Conservation (phyloP, 2,888 invertebrate genomes). For the Diogma glabrata region DNA sequence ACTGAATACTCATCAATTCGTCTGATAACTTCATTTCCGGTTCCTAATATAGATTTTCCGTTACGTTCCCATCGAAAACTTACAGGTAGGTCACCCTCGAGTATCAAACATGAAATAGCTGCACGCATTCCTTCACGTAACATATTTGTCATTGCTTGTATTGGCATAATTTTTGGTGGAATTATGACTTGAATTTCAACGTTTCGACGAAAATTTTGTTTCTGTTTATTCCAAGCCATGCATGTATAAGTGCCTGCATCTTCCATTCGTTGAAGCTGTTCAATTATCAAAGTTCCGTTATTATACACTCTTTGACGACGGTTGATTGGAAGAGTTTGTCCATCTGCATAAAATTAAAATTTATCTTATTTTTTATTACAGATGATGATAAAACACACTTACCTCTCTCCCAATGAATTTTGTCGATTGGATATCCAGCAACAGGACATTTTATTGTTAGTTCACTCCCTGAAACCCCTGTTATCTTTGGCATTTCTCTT, state of each 20-base stretch:
- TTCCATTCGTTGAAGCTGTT: conserved; percentile 70
- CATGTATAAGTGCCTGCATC: conserved; percentile 87
- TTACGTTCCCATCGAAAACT: conserved; percentile 87
- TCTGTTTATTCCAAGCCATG: conserved; percentile 74
- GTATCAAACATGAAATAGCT: conserved; percentile 80
- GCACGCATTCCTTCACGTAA: conserved; percentile 76
- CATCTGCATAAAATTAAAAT: no score
- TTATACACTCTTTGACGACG: conserved; percentile 75
- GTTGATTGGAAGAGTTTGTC: conserved; percentile 74
- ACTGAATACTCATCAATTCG: conserved; percentile 77
- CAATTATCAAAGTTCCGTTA: conserved; percentile 77
- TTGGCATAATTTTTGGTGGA: conserved; percentile 74
- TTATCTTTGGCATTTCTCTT: conserved; percentile 77
- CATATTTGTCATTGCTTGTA: conserved; percentile 69
- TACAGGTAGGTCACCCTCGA: conserved; percentile 86
- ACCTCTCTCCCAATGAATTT: conserved; percentile 83
- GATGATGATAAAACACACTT: conserved; percentile 33
- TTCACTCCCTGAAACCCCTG: conserved; percentile 73
- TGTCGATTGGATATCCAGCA: conserved; percentile 79
- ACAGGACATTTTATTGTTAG: conserved; percentile 81
- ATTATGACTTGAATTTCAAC: conserved; percentile 68
- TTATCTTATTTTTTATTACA: conserved; percentile 13
- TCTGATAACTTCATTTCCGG: conserved; percentile 46
- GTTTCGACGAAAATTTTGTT: conserved; percentile 62
- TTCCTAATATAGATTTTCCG: conserved; percentile 59